Evolutionary conservation across 2,797 vertebrate genomes (phyloP), one percentile per base, ranked within the genome.

Genomic region (Schizopygopsis pylzovi): DNA sequence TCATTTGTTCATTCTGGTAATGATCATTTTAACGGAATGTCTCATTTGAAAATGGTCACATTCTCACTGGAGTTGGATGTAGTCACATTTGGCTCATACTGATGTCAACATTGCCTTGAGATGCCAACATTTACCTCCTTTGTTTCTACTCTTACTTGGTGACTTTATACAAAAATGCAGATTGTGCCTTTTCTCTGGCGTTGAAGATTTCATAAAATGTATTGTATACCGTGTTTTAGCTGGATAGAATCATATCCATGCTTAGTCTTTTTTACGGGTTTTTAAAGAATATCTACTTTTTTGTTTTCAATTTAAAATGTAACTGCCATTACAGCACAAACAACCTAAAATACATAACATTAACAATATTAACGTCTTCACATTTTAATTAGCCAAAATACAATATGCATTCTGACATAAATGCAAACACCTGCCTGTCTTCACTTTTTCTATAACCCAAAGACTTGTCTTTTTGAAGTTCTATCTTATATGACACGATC

Each of bases 61-160:
- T 11, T 28, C 12, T 39, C 16, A 52, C 63, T 43, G 2, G 28
- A 71, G 49, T 71, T 45, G 39, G 2, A 82, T 39, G 37, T 47
- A 56, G 39, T 72, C 41, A 33, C 39, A 67, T 37, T 68, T 52
- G 63, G 63, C 28, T 56, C 45, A 11, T 73, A 59, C 56, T 47
- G 70, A 83, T 76, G 43, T 37, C 70, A 75, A 63, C 28, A 65
- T 75, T 83, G 71, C 71, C 71, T 76, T 65, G 54, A 83, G 43
- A 83, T 84, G 72, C 82, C 82, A 84, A 84, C 37, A 22, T 9
- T 79, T 61, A 79, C 75, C 83, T 85, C 83, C n/a, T 68, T 73
- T 72, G 5, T 84, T 79, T 79, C 83, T 85, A 5, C 41, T 79
- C 22, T 71, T 43, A 67, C 10, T 18, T 70, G 37, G 11, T 59